These are phyloP conservation scores for Diplolepis rosae DNA, from an alignment of 2,888 invertebrate species.

Conservation along the genomic window DNA sequence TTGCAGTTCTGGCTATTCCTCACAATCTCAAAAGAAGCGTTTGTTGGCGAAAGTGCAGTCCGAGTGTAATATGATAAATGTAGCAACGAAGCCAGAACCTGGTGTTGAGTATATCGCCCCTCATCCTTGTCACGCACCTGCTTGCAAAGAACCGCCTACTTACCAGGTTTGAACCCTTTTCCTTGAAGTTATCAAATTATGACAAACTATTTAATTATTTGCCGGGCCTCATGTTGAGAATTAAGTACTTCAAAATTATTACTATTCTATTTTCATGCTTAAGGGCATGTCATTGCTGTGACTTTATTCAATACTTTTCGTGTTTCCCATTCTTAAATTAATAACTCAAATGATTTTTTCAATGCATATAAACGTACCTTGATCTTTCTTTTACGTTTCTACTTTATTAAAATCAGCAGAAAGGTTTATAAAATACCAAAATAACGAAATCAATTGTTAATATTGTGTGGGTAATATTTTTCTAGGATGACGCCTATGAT, in stretches of 20 bases:
- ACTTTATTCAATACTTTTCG: too few relatives aligned
- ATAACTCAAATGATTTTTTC: too few relatives aligned
- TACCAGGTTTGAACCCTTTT: conserved; percentile 71
- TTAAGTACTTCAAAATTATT: too few relatives aligned
- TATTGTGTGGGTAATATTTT: conserved; percentile 57
- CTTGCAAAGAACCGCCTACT: conserved; percentile 75
- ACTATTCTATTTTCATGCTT: too few relatives aligned
- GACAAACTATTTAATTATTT: background rate
- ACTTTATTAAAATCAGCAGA: conserved; percentile 6
- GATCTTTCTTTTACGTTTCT: too few relatives aligned
- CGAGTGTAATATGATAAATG: conserved; percentile 79
- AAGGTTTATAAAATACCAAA: background rate
- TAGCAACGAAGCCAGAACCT: conserved; percentile 79
- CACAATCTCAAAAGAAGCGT: conserved; percentile 92
- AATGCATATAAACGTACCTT: too few relatives aligned
- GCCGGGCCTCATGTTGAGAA: background rate
- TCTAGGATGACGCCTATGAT: conserved; percentile 71
- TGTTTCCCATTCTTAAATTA: too few relatives aligned
- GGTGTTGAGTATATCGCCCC: conserved; percentile 74
- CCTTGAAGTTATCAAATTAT: background rate
- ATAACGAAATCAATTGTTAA: conserved; percentile 32
- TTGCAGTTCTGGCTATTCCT: conserved; percentile 73
- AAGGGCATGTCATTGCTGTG: too few relatives aligned
- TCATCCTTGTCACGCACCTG: conserved; percentile 73
- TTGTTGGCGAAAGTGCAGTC: conserved; percentile 90